phyloP scores from a whole-genome alignment of 2,888 invertebrate species.

The Cephalotes varians region DNA sequence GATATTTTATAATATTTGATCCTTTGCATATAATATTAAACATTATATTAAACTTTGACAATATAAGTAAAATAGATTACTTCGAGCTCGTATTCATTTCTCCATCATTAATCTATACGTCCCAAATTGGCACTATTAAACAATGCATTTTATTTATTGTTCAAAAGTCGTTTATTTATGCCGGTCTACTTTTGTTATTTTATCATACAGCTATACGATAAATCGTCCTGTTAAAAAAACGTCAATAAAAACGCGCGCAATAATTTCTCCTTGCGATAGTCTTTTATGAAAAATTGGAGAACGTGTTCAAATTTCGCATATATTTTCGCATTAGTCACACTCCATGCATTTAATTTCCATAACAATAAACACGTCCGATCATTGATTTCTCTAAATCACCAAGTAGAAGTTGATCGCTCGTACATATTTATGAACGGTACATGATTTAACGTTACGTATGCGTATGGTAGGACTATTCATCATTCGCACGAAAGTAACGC shows the following conservation, averaged over 20 bases:
- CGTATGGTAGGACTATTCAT: constrained; percentile 8
- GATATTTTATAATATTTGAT: not conserved
- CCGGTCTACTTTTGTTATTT: constrained; percentile 16
- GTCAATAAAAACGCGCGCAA: constrained; percentile 23
- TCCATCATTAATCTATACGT: constrained; percentile 19
- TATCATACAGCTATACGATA: not conserved
- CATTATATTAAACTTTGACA: constrained; percentile 15
- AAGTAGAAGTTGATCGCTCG: constrained; percentile 6
- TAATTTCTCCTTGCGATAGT: constrained; percentile 32
- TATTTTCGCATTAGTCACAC: constrained; percentile 37
- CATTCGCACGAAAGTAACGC: constrained; percentile 25
- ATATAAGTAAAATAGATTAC: constrained; percentile 17
- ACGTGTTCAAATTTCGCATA: constrained; percentile 26
- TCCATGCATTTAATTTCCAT: constrained; percentile 40
- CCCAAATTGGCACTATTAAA: constrained; percentile 10
- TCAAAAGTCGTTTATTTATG: constrained; percentile 26
- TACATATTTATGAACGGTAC: constrained; percentile 27
- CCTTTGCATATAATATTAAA: constrained; percentile 2
- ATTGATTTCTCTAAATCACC: constrained; percentile 25
- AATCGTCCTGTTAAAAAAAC: constrained; percentile 31
- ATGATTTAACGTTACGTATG: constrained; percentile 26
- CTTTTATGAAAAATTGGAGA: not conserved
- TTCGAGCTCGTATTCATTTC: not conserved
- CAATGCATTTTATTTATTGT: constrained; percentile 19
- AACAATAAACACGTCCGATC: constrained; percentile 14